Percentiles rank a stretch among this genome's conserved stretches.
Conservation (phyloP, 2,113 vertebrate species). For the Eublepharis macularius region DNA sequence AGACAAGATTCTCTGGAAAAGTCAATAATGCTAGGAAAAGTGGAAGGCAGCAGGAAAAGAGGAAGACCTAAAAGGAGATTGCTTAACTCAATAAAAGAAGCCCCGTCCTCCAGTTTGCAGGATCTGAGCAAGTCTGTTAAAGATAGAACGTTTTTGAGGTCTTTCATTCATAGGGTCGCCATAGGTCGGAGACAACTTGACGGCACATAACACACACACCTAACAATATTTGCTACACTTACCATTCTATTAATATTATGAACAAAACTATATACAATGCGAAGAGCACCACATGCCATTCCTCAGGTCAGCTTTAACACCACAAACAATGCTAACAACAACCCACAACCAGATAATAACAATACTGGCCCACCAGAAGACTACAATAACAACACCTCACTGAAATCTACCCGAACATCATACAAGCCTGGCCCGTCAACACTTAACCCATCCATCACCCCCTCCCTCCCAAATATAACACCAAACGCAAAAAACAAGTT, state of each 20-base stretch:
- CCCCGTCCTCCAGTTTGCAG: too few species aligned
- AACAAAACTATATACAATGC: background rate
- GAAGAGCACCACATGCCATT: background rate
- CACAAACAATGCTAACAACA: background rate
- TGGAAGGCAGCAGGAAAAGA: too few species aligned
- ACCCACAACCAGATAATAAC: background rate
- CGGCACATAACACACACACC: too few species aligned
- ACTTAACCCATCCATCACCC: fast-evolving
- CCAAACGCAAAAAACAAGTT: too few species aligned
- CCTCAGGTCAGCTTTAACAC: background rate
- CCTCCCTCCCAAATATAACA: background rate
- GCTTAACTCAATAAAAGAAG: too few species aligned
- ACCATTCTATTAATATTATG: background rate
- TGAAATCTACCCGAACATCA: background rate
- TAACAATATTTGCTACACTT: background rate
- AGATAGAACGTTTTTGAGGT: too few species aligned
- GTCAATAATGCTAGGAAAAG: too few species aligned
- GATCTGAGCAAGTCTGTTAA: too few species aligned
- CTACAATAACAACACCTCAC: background rate
- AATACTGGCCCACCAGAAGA: background rate
- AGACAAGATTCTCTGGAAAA: too few species aligned
- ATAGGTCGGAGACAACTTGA: too few species aligned
- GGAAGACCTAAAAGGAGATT: too few species aligned
- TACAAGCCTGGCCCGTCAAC: background rate
- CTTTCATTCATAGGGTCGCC: too few species aligned